Conservation (phyloP, 2,113 vertebrate species). For the Cebidichthys violaceus region DNA sequence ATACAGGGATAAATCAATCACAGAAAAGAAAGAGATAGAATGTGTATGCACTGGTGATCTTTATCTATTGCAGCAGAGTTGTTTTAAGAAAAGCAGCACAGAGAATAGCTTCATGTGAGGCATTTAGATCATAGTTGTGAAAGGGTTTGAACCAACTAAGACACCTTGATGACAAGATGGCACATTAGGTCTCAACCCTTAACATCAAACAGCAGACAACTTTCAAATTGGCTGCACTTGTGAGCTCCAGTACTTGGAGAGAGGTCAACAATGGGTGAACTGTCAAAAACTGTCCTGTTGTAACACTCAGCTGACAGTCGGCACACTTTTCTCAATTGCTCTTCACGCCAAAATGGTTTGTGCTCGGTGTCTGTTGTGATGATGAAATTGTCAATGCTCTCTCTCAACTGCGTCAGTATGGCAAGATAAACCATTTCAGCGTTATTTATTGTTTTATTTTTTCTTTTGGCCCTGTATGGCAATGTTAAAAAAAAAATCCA, state of each 20-base stretch:
- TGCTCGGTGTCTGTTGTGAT: conserved; percentile 3
- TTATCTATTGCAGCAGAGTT: not conserved
- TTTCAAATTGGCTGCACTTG: conserved; percentile 52
- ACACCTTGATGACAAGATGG: conserved; percentile 48
- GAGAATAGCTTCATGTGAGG: not conserved
- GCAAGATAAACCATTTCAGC: not conserved
- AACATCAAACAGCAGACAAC: conserved; percentile 34
- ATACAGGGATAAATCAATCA: conserved; percentile 44
- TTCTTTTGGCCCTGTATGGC: not conserved
- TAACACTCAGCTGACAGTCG: conserved; percentile 29
- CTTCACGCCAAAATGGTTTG: conserved; percentile 19
- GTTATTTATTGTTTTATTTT: not conserved
- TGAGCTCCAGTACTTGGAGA: conserved; percentile 29
- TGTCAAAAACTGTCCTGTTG: conserved; percentile 35
- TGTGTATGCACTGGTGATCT: not conserved
- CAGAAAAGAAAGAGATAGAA: conserved; percentile 19
- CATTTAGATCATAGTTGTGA: conserved; percentile 17
- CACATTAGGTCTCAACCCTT: conserved; percentile 38
- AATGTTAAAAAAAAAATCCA: not conserved
- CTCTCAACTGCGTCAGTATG: not conserved
- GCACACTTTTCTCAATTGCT: conserved; percentile 32
- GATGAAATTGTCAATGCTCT: conserved; percentile 8
- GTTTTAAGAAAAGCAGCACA: not conserved
- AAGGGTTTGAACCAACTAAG: conserved; percentile 13
- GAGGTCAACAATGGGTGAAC: conserved; percentile 37